These are phyloP conservation scores for Drosophila repleta DNA, from an alignment of 1,140 invertebrate genomes.

Conservation along the genomic window DNA sequence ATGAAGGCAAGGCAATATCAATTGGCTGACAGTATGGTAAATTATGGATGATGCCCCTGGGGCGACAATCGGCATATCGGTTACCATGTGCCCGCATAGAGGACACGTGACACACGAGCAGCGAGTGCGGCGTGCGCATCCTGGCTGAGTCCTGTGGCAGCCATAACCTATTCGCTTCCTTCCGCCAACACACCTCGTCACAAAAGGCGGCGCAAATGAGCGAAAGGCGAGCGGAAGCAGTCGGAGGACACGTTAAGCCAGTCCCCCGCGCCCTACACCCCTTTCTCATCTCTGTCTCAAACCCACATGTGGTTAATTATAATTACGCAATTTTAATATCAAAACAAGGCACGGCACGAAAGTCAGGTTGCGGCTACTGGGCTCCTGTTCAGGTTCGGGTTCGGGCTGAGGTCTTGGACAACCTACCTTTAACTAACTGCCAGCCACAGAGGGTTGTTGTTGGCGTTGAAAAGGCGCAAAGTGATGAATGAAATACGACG, in stretches of 20 bases:
- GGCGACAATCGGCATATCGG: slow-evolving; percentile 71
- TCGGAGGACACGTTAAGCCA: slow-evolving; percentile 61
- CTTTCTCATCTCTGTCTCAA: slow-evolving; percentile 27
- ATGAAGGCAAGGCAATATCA: slow-evolving; percentile 70
- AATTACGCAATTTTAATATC: slow-evolving; percentile 84
- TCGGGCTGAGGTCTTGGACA: slow-evolving; percentile 15
- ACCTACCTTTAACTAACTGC: slow-evolving; percentile 39
- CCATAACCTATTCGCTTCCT: slow-evolving; percentile 37
- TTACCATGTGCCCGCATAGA: slow-evolving; percentile 58
- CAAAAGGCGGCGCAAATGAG: slow-evolving; percentile 36
- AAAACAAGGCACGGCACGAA: slow-evolving; percentile 62
- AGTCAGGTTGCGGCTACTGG: slow-evolving; percentile 8
- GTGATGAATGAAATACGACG: slow-evolving; percentile 83
- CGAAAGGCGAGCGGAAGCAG: slow-evolving; percentile 62
- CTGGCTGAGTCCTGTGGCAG: slow-evolving; percentile 1
- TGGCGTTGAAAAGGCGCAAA: slow-evolving; percentile 76
- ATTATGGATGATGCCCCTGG: slow-evolving; percentile 81
- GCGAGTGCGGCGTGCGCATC: slow-evolving; percentile 7
- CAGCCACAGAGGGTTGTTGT: slow-evolving; percentile 55
- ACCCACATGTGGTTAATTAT: slow-evolving; percentile 83
- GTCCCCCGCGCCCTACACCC: neutral
- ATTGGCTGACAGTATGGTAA: slow-evolving; percentile 75
- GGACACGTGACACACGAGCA: slow-evolving; percentile 53
- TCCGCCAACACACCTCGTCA: slow-evolving; percentile 37
- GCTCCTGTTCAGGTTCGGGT: slow-evolving; percentile 8